A percentile compares a stretch with the other conserved stretches of the same genome.
phyloP scores from a whole-genome alignment of 2,888 invertebrate genomes.

The Anorthoa munda region DNA sequence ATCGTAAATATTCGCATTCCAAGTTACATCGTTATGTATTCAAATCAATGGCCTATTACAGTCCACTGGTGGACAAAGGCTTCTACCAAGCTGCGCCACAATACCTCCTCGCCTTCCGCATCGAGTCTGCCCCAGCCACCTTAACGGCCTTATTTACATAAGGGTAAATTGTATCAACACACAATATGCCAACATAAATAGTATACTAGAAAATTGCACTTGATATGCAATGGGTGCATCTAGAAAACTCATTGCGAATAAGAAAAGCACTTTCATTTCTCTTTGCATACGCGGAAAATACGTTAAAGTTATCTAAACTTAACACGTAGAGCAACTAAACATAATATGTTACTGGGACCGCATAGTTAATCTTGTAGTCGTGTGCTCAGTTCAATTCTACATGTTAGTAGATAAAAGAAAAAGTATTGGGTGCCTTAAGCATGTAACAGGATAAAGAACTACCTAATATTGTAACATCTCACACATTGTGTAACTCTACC shows the following conservation, averaged over 20 bases:
- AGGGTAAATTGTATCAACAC: background rate
- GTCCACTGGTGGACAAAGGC: no score
- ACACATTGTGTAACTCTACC: no score
- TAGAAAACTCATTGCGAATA: conserved; percentile 59
- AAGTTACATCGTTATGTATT: background rate
- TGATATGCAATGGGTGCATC: conserved; percentile 52
- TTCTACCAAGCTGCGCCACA: no score
- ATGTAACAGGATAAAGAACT: background rate
- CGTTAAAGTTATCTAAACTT: conserved; percentile 39
- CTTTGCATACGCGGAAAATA: conserved; percentile 55
- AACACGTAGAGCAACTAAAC: conserved; percentile 36
- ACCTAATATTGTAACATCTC: no score
- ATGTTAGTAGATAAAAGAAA: background rate
- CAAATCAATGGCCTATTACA: no score
- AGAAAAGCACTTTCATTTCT: conserved; percentile 56
- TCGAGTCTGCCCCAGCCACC: no score
- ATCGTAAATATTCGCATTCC: background rate
- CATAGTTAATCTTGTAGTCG: conserved; percentile 21
- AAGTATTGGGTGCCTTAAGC: background rate
- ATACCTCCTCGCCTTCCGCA: no score
- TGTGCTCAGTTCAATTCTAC: conserved; percentile 6
- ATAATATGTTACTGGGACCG: conserved; percentile 21
- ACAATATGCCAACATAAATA: conserved; percentile 4
- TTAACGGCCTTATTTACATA: background rate
- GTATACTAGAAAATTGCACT: conserved; percentile 44